phyloP scores from a whole-genome alignment of 2,888 invertebrate species.

The Rapana venosa region DNA sequence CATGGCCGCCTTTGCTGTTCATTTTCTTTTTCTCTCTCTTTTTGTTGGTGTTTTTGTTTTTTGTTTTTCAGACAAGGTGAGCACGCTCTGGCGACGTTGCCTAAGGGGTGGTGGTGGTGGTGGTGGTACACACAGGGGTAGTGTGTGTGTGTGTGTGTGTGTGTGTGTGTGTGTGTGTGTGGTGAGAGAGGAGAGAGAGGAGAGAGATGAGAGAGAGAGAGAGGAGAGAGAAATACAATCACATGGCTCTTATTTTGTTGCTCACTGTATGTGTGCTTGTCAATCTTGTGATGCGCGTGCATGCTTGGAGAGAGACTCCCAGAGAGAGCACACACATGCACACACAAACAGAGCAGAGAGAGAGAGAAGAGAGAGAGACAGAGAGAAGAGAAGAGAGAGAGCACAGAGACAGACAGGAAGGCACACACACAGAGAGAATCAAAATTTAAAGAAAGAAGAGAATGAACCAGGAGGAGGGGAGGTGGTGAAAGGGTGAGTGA shows the following conservation, averaged over 20 bases:
- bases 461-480: too few relatives aligned
- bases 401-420: background rate
- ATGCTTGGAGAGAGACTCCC: background rate
- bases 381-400: background rate
- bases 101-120: background rate
- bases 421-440: too few relatives aligned
- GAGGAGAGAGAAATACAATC: background rate
- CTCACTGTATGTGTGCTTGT: too few relatives aligned
- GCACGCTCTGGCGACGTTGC: background rate
- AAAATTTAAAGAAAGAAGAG: too few relatives aligned
- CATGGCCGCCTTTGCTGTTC: constrained; percentile 19
- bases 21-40: background rate
- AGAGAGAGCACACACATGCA: too few relatives aligned
- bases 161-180: constrained; percentile 1
- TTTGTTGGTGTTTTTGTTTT: background rate
- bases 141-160: constrained; percentile 1
- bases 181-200: background rate
- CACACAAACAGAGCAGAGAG: too few relatives aligned
- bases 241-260: too few relatives aligned
- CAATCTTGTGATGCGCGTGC: too few relatives aligned
- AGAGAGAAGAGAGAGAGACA: background rate
- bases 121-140: background rate
- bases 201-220: constrained; percentile 18
- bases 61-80: background rate
- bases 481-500: too few relatives aligned